A percentile compares a stretch with the other conserved stretches of the same genome.
Evolutionary conservation across 2,113 vertebrate species (phyloP).

Genomic region (Marmota monax): DNA sequence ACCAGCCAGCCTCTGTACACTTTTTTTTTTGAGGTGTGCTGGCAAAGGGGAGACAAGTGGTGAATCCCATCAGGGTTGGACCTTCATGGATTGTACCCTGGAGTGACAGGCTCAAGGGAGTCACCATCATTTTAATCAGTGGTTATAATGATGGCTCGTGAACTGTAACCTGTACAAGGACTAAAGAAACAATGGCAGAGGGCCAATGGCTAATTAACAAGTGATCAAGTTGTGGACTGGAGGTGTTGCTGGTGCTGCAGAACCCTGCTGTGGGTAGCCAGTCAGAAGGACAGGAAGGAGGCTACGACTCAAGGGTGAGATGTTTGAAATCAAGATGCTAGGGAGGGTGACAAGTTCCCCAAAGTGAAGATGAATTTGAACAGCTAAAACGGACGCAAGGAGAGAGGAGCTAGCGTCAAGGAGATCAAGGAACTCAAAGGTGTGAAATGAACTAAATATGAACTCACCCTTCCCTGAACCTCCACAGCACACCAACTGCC

Average conservation of each 20-base stretch:
- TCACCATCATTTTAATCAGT: background rate
- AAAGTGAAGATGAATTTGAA: background rate
- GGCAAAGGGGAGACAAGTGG: background rate
- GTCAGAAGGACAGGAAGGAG: background rate
- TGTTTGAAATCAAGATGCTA: background rate
- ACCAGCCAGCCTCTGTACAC: background rate
- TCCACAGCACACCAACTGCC: background rate
- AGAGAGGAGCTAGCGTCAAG: background rate
- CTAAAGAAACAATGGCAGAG: background rate
- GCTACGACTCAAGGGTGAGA: background rate
- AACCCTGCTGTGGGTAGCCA: background rate
- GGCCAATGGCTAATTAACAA: background rate
- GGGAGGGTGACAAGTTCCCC: background rate
- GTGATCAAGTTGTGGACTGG: background rate
- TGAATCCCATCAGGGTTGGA: background rate
- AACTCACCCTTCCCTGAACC: background rate
- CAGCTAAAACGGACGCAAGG: background rate
- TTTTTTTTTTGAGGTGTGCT: background rate
- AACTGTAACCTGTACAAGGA: background rate
- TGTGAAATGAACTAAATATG: background rate
- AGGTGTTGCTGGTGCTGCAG: background rate
- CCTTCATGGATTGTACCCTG: background rate
- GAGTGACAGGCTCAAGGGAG: background rate
- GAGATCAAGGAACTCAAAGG: background rate
- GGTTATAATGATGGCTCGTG: background rate